A percentile compares a stretch with the other conserved stretches of the same genome.
Evolutionary conservation across 2,797 vertebrate species (phyloP).

Genomic region (Acipenser oxyrinchus): DNA sequence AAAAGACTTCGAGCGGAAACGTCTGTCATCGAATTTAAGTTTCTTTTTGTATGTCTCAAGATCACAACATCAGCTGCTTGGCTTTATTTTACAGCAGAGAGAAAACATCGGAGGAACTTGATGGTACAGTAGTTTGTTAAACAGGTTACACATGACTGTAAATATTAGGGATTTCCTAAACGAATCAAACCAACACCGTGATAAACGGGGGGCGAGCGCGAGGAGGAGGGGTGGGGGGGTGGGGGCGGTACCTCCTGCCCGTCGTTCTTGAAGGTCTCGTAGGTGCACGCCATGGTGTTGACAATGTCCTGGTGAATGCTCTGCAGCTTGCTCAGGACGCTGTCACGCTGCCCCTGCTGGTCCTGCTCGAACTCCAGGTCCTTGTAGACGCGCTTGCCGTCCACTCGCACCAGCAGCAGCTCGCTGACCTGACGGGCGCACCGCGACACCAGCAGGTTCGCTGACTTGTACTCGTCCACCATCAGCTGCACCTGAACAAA

Average conservation of each 20-base stretch:
- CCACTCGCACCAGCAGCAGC: constrained; percentile 61
- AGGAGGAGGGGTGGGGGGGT: too few relatives aligned
- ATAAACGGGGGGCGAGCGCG: too few relatives aligned
- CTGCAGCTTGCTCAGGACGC: constrained; percentile 47
- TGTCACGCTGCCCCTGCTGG: constrained; percentile 56
- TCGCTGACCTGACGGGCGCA: constrained; percentile 67
- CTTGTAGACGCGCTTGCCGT: constrained; percentile 63
- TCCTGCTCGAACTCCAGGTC: constrained; percentile 69
- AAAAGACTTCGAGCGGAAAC: too few relatives aligned
- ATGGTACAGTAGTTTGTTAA: too few relatives aligned
- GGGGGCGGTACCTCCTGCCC: constrained; percentile 57
- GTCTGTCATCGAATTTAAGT: too few relatives aligned
- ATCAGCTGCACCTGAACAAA: constrained; percentile 59
- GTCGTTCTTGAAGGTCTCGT: constrained; percentile 63
- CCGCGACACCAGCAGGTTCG: constrained; percentile 55
- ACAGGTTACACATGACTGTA: too few relatives aligned
- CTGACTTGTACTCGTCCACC: constrained; percentile 66
- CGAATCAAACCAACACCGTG: too few relatives aligned
- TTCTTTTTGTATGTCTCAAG: too few relatives aligned
- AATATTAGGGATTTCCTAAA: too few relatives aligned
- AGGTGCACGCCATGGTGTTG: constrained; percentile 54
- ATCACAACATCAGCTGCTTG: too few relatives aligned
- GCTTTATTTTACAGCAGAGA: too few relatives aligned
- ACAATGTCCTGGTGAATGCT: constrained; percentile 55
- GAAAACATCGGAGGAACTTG: too few relatives aligned